A percentile compares a stretch with the other conserved stretches of the same genome.
phyloP scores from a whole-genome alignment of 2,888 invertebrate species.

The Chalcis sispes region DNA sequence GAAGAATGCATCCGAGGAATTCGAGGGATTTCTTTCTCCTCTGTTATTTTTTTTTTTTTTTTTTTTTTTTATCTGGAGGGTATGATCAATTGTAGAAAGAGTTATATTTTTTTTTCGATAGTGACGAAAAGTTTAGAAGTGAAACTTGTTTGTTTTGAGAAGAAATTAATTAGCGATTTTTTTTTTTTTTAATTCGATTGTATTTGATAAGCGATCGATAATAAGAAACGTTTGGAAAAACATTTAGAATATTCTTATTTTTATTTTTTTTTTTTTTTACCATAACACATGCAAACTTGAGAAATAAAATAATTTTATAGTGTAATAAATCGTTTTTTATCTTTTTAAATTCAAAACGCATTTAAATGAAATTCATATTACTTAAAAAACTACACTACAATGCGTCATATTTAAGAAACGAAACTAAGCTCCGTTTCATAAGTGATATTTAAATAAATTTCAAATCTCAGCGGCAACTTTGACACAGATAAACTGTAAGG shows the following conservation, averaged over 20 bases:
- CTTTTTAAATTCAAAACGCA: background rate
- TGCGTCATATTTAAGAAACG: background rate
- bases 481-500: constrained; percentile 49
- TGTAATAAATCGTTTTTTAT: background rate
- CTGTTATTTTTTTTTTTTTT: background rate
- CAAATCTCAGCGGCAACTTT: constrained; percentile 11
- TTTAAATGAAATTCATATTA: background rate
- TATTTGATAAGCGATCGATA: too few species aligned
- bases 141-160: constrained; percentile 1
- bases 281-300: too few species aligned
- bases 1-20: constrained; percentile 53
- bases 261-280: too few species aligned
- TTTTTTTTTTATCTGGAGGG: background rate
- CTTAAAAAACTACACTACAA: background rate
- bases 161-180: constrained; percentile 40
- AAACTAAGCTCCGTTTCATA: background rate
- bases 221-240: too few species aligned
- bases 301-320: too few species aligned
- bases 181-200: too few species aligned
- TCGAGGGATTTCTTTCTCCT: constrained; percentile 25
- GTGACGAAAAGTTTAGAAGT: background rate
- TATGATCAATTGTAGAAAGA: background rate
- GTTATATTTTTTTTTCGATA: background rate
- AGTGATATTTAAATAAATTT: constrained; percentile 25
- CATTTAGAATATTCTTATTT: too few species aligned